A percentile compares a stretch with the other conserved stretches of the same genome.
These are phyloP conservation scores for Junonia oenone DNA, from an alignment of 2,888 invertebrate species.

Conservation along the genomic window DNA sequence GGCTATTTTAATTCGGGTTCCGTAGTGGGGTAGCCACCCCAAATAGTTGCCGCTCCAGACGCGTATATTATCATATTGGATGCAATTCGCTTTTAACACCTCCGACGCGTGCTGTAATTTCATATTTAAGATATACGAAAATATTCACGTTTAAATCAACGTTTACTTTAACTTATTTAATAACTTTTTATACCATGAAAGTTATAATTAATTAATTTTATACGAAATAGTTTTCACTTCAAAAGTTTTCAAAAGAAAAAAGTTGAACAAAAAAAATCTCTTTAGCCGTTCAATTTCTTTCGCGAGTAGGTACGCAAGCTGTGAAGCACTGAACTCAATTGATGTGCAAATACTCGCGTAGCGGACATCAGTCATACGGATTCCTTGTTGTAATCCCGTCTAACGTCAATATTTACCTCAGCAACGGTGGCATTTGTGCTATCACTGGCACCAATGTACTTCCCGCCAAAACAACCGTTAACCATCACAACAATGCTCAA, in stretches of 20 bases:
- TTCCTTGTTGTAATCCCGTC: constrained; percentile 35
- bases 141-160: not conserved
- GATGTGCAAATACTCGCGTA: constrained; percentile 29
- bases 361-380: constrained; percentile 26
- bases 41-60: constrained; percentile 3
- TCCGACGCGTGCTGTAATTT: too few relatives aligned
- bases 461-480: constrained; percentile 46
- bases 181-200: not conserved
- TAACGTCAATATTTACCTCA: constrained; percentile 67
- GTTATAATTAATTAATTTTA: not conserved
- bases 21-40: constrained; percentile 13
- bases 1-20: constrained; percentile 38
- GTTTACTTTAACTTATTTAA: not conserved
- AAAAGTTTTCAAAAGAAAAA: not conserved
- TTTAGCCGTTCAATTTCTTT: not conserved
- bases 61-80: constrained; percentile 34
- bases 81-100: constrained; percentile 17
- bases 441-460: constrained; percentile 32
- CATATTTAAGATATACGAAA: not conserved
- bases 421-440: constrained; percentile 48
- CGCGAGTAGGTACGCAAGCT: not conserved
- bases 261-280: not conserved
- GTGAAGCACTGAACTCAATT: constrained; percentile 33
- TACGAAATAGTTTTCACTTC: not conserved
- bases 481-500: constrained; percentile 43